phyloP scores from a whole-genome alignment of 2,888 invertebrate species.

The Pandemis cinnamomeana region DNA sequence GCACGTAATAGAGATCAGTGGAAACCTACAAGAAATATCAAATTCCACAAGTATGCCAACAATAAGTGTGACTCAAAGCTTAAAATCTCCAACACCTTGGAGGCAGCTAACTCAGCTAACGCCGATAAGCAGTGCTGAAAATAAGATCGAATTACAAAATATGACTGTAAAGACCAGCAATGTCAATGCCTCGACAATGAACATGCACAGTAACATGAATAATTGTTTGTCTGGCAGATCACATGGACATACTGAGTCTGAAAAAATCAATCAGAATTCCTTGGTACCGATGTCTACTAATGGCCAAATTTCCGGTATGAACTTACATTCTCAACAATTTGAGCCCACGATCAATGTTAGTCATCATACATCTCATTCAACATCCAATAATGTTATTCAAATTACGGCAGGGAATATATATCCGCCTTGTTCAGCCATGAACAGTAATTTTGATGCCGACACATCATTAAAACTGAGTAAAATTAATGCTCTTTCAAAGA shows the following conservation, averaged over 20 bases:
- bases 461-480: constrained; percentile 79
- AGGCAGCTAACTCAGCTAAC: constrained; percentile 66
- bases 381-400: constrained; percentile 78
- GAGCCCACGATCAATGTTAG: constrained; percentile 70
- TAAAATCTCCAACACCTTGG: constrained; percentile 80
- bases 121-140: constrained; percentile 58
- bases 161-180: constrained; percentile 66
- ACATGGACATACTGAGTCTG: constrained; percentile 66
- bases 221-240: constrained; percentile 54
- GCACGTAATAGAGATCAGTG: constrained; percentile 79
- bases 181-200: constrained; percentile 62
- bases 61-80: constrained; percentile 78
- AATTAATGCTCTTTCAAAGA: constrained; percentile 77
- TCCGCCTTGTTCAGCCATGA: constrained; percentile 71
- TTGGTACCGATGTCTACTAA: constrained; percentile 67
- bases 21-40: constrained; percentile 74
- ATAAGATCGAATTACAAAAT: constrained; percentile 72
- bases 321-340: constrained; percentile 74
- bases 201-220: constrained; percentile 63
- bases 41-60: constrained; percentile 70
- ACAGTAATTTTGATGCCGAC: constrained; percentile 76
- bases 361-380: constrained; percentile 72
- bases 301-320: constrained; percentile 61
- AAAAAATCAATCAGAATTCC: constrained; percentile 73
- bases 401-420: constrained; percentile 80